A percentile compares a stretch with the other conserved stretches of the same genome.
Conservation (phyloP, 2,797 vertebrate species). For the Antrozous pallidus region DNA sequence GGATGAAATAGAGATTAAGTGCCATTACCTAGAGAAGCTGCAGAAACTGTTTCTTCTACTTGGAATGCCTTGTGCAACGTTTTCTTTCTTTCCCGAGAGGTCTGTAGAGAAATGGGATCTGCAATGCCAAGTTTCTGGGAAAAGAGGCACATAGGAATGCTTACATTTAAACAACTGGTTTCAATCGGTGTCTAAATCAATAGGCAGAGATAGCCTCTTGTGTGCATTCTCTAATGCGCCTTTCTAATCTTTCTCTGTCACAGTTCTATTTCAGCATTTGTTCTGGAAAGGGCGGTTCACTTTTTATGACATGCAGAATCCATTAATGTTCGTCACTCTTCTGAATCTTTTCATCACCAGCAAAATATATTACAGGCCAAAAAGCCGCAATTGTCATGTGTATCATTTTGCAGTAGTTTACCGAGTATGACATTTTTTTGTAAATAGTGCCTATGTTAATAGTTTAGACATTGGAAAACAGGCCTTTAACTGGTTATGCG, state of each 20-base stretch:
- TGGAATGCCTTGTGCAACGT: background rate
- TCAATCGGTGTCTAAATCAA: background rate
- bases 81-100: background rate
- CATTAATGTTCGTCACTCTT: slow-evolving; percentile 73
- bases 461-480: slow-evolving; percentile 48
- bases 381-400: slow-evolving; percentile 66
- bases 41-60: background rate
- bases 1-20: background rate
- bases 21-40: background rate
- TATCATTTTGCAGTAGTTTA: slow-evolving; percentile 57
- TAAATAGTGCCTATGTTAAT: slow-evolving; percentile 27
- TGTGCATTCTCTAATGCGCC: slow-evolving; percentile 31
- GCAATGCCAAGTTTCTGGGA: background rate
- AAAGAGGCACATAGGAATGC: background rate
- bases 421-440: slow-evolving; percentile 38
- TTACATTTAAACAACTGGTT: background rate
- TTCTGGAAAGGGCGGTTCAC: slow-evolving; percentile 69
- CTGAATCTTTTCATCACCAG: slow-evolving; percentile 75
- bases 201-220: slow-evolving; percentile 21
- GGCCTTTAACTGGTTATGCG: slow-evolving; percentile 1
- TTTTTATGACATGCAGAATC: slow-evolving; percentile 74
- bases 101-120: background rate
- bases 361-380: slow-evolving; percentile 64
- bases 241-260: slow-evolving; percentile 44
- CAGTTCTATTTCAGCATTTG: slow-evolving; percentile 61